Conservation (phyloP, 2,797 vertebrate genomes). For the Peromyscus melanophrys region DNA sequence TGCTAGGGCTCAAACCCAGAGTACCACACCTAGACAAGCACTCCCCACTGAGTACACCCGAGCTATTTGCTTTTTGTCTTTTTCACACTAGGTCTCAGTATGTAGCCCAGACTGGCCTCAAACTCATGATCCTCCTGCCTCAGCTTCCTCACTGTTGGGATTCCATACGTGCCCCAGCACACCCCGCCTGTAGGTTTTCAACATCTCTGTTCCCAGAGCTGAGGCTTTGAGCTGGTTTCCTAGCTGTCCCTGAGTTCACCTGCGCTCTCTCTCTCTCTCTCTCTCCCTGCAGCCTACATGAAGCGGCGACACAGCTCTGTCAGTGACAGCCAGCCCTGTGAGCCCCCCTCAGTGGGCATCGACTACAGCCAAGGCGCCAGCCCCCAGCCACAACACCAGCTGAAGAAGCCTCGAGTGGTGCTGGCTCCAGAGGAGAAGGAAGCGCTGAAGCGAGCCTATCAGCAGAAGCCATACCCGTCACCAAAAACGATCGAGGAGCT, state of each 20-base stretch:
- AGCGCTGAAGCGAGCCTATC: slow-evolving; percentile 97
- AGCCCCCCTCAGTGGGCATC: slow-evolving; percentile 90
- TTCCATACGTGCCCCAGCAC: background rate
- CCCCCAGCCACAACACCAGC: slow-evolving; percentile 95
- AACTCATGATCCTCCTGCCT: background rate
- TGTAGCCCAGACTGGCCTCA: background rate
- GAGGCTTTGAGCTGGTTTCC: background rate
- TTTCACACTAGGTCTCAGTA: background rate
- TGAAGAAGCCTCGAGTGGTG: slow-evolving; percentile 98
- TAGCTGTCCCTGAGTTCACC: slow-evolving; percentile 26
- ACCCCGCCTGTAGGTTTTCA: background rate
- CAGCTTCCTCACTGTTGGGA: background rate
- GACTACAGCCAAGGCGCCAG: slow-evolving; percentile 95
- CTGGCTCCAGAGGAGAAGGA: slow-evolving; percentile 97
- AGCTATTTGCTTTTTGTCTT: background rate
- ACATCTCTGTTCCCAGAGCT: background rate
- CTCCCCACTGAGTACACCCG: background rate
- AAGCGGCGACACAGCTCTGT: slow-evolving; percentile 97
- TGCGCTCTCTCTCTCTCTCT: rapidly evolving
- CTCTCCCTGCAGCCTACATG: slow-evolving; percentile 94
- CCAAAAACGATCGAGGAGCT: slow-evolving; percentile 99
- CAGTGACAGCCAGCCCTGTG: slow-evolving; percentile 95
- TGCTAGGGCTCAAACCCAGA: background rate
- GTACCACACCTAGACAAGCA: background rate
- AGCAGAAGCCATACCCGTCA: slow-evolving; percentile 99